Evolutionary conservation across 2,113 vertebrate species (phyloP), one percentile per base, ranked within the genome.

Genomic region (Chaenogobius annularis): DNA sequence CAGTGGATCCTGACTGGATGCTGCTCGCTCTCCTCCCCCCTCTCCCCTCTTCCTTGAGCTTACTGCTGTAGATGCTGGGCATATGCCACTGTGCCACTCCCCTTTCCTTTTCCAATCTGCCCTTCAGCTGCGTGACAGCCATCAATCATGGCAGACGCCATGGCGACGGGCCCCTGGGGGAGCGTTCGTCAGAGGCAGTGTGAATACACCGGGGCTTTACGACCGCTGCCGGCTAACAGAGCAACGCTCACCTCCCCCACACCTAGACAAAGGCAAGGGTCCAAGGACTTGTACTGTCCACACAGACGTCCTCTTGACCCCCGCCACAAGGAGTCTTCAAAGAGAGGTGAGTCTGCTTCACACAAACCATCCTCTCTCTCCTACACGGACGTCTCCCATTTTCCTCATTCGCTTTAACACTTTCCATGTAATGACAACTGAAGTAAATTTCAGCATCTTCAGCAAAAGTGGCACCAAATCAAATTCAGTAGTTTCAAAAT

Each of bases 111-210:
- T 70, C 78, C 94, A 94, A 95, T 94, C 93, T 94, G 92, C 91
- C 93, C n/a, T 83, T 92, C 90, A 92, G 93, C 93, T 20, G 83
- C 81, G 81, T 95, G 95, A 95, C 95, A 95, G 94, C 94, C 95
- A 97, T 96, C 95, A 95, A 95, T 96, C 95, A 95, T 79, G 26
- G 0, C 69, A 80, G 94, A 95, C 87, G 86, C 90, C 93, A 94
- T 94, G 94, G 94, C 90, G 93, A 94, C 92, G 54, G 88, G 92
- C 91, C 92, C 93, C 90, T 72, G 0, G 14, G 94, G 94, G 93
- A 94, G 93, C 92, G 91, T 93, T 94, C 93, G 88, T 90, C 93
- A 91, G 93, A 79, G 90, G 89, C 92, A 88, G 92, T 84, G 93
- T 95, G 94, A 95, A 95, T 93, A 94, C 93, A 84, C 91, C 76